Percentiles rank a stretch among this genome's conserved stretches.
These are phyloP conservation scores for Yponomeuta sedellus DNA, from an alignment of 2,888 invertebrate genomes.

Conservation along the genomic window DNA sequence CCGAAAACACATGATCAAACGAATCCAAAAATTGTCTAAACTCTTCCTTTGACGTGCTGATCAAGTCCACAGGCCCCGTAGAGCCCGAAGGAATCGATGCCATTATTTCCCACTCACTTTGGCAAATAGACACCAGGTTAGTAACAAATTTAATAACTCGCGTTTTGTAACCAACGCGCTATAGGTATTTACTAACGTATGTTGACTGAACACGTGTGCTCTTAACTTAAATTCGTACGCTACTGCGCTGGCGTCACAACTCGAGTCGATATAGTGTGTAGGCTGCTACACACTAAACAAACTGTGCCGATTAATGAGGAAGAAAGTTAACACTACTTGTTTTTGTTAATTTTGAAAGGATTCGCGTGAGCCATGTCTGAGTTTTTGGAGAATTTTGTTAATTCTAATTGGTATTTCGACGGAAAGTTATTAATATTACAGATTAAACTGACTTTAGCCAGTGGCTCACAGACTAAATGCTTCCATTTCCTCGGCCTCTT, in stretches of 20 bases:
- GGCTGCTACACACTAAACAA: background rate
- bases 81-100: background rate
- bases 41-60: constrained; percentile 54
- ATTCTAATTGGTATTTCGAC: too few species aligned
- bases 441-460: too few species aligned
- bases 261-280: background rate
- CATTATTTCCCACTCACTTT: constrained; percentile 13
- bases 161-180: background rate
- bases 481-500: too few species aligned
- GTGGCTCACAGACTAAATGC: too few species aligned
- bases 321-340: too few species aligned
- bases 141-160: constrained; percentile 13
- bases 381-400: too few species aligned
- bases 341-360: too few species aligned
- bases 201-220: constrained; percentile 8
- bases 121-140: constrained; percentile 20
- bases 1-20: constrained; percentile 84
- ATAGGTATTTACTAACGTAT: background rate
- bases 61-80: constrained; percentile 47
- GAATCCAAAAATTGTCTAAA: constrained; percentile 74
- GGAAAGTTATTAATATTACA: too few species aligned
- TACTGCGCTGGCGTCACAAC: constrained; percentile 12
- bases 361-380: too few species aligned
- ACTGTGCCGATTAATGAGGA: background rate
- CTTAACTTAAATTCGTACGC: background rate